These are phyloP conservation scores for Epizoanthus illoricatus DNA, from an alignment of 92 coral and sea anemone genomes.

Conservation along the genomic window DNA sequence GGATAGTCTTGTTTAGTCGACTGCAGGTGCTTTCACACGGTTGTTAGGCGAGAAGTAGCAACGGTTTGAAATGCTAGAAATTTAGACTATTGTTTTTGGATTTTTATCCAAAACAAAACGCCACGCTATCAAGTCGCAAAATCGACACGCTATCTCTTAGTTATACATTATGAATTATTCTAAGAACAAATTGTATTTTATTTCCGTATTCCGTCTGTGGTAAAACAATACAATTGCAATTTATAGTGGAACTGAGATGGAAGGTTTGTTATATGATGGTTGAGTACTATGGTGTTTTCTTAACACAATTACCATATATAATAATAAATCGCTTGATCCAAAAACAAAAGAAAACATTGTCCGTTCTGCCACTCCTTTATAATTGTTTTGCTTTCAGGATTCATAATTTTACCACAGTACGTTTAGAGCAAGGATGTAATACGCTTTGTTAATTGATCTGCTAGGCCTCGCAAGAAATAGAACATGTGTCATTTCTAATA, in stretches of 20 bases:
- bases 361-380: neutral
- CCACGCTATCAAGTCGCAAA: neutral
- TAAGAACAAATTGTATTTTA: neutral
- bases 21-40: constrained; percentile 2
- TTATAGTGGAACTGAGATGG: neutral
- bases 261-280: neutral
- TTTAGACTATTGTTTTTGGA: neutral
- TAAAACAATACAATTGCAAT: neutral
- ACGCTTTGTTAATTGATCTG: neutral
- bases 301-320: constrained; percentile 6
- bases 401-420: neutral
- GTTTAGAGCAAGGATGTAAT: neutral
- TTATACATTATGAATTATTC: neutral
- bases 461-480: too few species aligned
- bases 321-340: neutral
- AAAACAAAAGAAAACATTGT: constrained; percentile 1
- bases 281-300: neutral
- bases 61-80: constrained; percentile 1
- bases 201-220: too few species aligned
- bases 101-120: neutral
- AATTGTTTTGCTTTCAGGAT: neutral
- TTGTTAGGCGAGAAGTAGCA: constrained; percentile 8
- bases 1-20: neutral
- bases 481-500: neutral
- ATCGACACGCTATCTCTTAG: neutral